These are phyloP conservation scores for Aulostomus chinensis DNA, from an alignment of 2,797 vertebrate genomes.

Conservation along the genomic window DNA sequence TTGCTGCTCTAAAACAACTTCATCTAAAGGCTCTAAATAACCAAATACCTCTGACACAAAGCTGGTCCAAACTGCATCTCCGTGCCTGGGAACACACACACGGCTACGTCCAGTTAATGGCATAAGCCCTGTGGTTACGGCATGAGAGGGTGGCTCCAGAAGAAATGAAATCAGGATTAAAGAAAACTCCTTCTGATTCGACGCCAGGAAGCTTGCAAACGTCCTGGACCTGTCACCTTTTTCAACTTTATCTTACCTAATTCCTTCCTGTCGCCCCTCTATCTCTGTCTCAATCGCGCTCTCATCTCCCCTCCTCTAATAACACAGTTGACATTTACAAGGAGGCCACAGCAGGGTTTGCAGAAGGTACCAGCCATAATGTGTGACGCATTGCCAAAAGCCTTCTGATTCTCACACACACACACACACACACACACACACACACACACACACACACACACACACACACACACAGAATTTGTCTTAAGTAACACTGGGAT, in stretches of 20 bases:
- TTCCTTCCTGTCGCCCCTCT: not conserved
- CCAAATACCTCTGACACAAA: conserved; percentile 32
- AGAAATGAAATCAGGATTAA: conserved; percentile 57
- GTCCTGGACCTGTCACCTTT: conserved; percentile 14
- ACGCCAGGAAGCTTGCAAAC: conserved; percentile 25
- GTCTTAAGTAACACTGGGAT: no score
- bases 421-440: conserved; percentile 7
- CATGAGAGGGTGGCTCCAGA: conserved; percentile 19
- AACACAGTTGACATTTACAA: conserved; percentile 47
- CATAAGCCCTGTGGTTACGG: conserved; percentile 32
- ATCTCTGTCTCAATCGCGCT: conserved; percentile 7
- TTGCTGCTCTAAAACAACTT: conserved; percentile 59
- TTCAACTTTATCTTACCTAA: conserved; percentile 15
- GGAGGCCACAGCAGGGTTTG: conserved; percentile 42
- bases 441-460: conserved; percentile 9
- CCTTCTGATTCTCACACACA: conserved; percentile 7
- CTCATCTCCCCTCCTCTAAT: conserved; percentile 21
- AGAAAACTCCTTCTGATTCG: conserved; percentile 20
- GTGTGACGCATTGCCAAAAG: conserved; percentile 27
- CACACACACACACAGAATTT: no score
- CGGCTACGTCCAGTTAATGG: conserved; percentile 27
- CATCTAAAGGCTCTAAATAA: conserved; percentile 52
- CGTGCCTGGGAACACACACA: conserved; percentile 45
- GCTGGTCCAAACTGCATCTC: conserved; percentile 38
- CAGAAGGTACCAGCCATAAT: conserved; percentile 37